Evolutionary conservation across 2,888 invertebrate species (phyloP), one percentile per base, ranked within the genome.

Genomic region (Scotopteryx bipunctaria): DNA sequence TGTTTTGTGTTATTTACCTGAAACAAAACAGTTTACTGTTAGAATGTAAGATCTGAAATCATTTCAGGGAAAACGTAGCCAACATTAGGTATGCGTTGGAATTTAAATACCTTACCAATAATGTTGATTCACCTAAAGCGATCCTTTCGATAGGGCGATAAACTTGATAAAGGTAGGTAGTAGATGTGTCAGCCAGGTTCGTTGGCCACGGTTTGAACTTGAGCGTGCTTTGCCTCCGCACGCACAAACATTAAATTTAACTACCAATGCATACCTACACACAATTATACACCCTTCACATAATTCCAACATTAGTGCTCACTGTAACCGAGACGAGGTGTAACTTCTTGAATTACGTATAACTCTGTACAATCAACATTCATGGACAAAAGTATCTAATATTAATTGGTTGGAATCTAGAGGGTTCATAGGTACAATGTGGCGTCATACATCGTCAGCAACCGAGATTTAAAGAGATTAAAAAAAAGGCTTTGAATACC

Each of bases 191-290:
- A 45, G 44, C 70, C 61, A 75, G 78, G 86, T 84, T 86, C 86
- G 76, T 81, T 81, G 81, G 69, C 83, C 86, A 76, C 57, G 67
- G 73, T 64, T 66, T 85, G 86, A 81, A 87, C 86, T 88, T 87
- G 87, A 84, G 80, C 78, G 85, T 78, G 76, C 83, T 78, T 81
- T 83, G 84, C 83, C 80, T 83, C 72, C 77, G 63, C 71, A 65
- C 71, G 63, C 35, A 31, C 46, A 42, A 66, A 67, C 61, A 57
- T 57, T 11, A 45, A 36, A 23, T 37, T 48, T 52, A 46, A 25
- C 25, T 19, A 44, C 17, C n/a, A 11, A 37, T 23, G 37, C n/a
- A 9, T 38, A 45, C 31, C 5, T 23, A 23, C 5, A 5, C n/a
- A 21, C 21, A 8, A 8, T n/a, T 5, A 17, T 31, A 44, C 41